Base-by-base conservation (phyloP, 2,113 vertebrate species). In the Tyto alba region DNA sequence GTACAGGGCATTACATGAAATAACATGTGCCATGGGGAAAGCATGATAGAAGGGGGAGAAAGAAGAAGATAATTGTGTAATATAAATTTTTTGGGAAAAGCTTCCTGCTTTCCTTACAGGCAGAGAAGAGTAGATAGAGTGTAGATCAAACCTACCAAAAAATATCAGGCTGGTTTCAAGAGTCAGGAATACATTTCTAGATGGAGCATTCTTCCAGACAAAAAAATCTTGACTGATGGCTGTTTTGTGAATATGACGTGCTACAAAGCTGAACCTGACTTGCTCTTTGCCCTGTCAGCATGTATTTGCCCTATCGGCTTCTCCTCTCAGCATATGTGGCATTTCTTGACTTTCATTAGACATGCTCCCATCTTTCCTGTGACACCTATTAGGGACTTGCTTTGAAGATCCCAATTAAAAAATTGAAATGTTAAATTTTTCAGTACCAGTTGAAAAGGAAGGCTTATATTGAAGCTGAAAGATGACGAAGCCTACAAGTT, bases 1-100 rank as follows among this genome's bases (percentile, higher is more conserved):
- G 95, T 95, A 87, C 89, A 89, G 85, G 84, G 66, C 52, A 60
- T 78, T 85, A 81, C 69, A 60, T 52, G 60, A 95, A 91, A 91
- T 81, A 93, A 78, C 66, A 72, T 81, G 76, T 69, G 68, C 72
- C 45, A 1, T 30, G 13, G 59, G 85, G 59, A 80, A 92, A 67
- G n/a, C 25, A 22, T 13, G 73, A 92, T 64, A 68, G 45, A 92
- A 83, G 16, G 34, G 7, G 19, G 26, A 15, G 14, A 6, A 63
- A 88, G n/a, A 74, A 45, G 32, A 69, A 76, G 57, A 26, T 45
- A 59, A 89, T 16, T 18, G 45, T 22, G 16, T 32, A 74, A 90
- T 30, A 47, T 22, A 50, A 72, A 21, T 64, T 64, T 72, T 34
- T 1, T 6, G 10, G 9, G 32, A 1, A 45, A 87, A 82, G 19